Base-by-base conservation (phyloP, 92 coral and sea anemone species). In the Epizoanthus stellaris region DNA sequence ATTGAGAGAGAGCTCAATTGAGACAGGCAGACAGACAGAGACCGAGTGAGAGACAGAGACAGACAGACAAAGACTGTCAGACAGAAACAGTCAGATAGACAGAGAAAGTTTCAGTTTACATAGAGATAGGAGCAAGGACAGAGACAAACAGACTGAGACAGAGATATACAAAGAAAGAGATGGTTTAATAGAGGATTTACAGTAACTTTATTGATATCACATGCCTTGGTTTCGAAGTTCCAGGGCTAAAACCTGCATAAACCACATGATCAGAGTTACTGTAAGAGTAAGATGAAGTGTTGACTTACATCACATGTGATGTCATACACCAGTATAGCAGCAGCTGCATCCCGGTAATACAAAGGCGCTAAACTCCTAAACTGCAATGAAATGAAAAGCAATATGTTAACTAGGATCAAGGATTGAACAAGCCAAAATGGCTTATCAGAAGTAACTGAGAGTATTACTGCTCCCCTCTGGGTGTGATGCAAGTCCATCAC, bases 261-360 rank as follows among this genome's bases (percentile, higher is more conserved):
- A 43, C 2, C 8, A 7, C 8, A 43, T 43, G 49, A 43, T 43
- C 49, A 43, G 8, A 43, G 2, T 43, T 43, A 43, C 12, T 49
- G 12, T 49, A 49, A 49, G 63, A 10, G 13, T 16, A 23, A 54
- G 7, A 12, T 74, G 64, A 6, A 62, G 45, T 34, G 16, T 23
- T 34, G 60, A 87, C 93, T 56, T 75, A 97, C 99, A 85, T 97
- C 97, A 83, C 91, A 89, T 77, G 99, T 97, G 70, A 97, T 97
- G 86, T 97, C 99, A 84, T 97, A 97, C 34, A 97, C 99, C 54
- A 97, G 81, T 88, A 97, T 97, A 61, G 99, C 99, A 49, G 99
- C 99, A 74, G 98, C 94, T 23, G 99, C 99, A 95, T 97, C 99
- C 73, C 99, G 88, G 72, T 97, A 97, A 58, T 97, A 97, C 30